Conservation (phyloP, 2,113 vertebrate genomes). For the Henicopernis longicauda region DNA sequence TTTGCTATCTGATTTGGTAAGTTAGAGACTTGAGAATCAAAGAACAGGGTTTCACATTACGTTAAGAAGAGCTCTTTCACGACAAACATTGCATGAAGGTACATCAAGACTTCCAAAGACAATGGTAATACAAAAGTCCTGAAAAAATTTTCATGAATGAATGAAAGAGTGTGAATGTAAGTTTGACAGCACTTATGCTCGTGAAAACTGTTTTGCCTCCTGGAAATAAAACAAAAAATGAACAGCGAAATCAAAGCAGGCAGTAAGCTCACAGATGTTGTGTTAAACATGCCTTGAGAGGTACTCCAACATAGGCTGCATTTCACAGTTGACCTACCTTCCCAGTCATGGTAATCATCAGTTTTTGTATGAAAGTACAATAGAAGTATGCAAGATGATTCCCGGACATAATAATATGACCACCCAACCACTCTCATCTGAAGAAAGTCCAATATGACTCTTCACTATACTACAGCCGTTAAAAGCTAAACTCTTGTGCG, state of each 20-base stretch:
- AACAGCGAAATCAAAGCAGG: neutral
- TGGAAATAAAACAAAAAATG: neutral
- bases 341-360: neutral
- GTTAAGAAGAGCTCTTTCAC: neutral
- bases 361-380: neutral
- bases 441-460: rapidly evolving
- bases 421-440: neutral
- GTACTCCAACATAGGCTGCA: neutral
- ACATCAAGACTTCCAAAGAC: neutral
- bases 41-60: neutral
- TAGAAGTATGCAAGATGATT: rapidly evolving
- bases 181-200: neutral
- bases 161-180: neutral
- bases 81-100: neutral
- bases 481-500: neutral
- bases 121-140: neutral
- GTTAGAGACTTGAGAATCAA: neutral
- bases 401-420: neutral
- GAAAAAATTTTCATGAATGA: rapidly evolving
- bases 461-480: neutral
- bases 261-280: neutral
- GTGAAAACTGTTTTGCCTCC: neutral
- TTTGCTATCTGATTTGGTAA: neutral
- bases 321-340: neutral
- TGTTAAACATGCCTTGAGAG: neutral